Evolutionary conservation across 30 jellyfish, hydroid and myxozoan species (phyloP).

Genomic region (Pelagia noctiluca): DNA sequence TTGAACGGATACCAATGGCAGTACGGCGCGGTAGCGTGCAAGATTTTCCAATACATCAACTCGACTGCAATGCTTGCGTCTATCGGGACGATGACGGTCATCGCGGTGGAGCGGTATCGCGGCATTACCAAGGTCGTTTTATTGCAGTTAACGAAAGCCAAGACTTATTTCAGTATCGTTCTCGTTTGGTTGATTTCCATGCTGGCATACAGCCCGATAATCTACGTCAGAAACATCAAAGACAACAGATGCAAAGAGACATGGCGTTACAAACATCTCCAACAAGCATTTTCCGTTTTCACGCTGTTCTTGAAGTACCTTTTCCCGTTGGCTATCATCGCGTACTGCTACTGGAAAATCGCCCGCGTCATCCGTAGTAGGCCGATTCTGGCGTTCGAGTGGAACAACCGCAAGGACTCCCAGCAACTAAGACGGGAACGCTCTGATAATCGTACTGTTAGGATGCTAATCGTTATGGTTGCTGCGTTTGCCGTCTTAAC

Average conservation of each 20-base stretch:
- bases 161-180: constrained; percentile 9
- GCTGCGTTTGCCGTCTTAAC: constrained; percentile 73
- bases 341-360: constrained; percentile 55
- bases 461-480: constrained; percentile 53
- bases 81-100: constrained; percentile 63
- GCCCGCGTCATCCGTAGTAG: constrained; percentile 36
- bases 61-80: constrained; percentile 67
- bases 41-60: constrained; percentile 52
- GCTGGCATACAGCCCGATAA: constrained; percentile 37
- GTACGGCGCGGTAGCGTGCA: constrained; percentile 52
- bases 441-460: constrained; percentile 46
- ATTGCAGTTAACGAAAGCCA: constrained; percentile 28
- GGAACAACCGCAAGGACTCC: not conserved
- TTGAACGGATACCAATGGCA: constrained; percentile 23
- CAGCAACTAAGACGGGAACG: constrained; percentile 49
- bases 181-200: constrained; percentile 55
- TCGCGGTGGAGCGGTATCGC: constrained; percentile 77
- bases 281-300: constrained; percentile 25
- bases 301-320: constrained; percentile 52
- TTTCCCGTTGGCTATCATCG: constrained; percentile 50
- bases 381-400: constrained; percentile 8
- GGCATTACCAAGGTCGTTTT: constrained; percentile 30
- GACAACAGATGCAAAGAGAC: constrained; percentile 47
- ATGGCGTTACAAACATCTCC: not conserved
- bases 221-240: constrained; percentile 15